Evolutionary conservation across 2,888 invertebrate species (phyloP), one percentile per base, ranked within the genome.

Genomic region (Dasypogon diadema): DNA sequence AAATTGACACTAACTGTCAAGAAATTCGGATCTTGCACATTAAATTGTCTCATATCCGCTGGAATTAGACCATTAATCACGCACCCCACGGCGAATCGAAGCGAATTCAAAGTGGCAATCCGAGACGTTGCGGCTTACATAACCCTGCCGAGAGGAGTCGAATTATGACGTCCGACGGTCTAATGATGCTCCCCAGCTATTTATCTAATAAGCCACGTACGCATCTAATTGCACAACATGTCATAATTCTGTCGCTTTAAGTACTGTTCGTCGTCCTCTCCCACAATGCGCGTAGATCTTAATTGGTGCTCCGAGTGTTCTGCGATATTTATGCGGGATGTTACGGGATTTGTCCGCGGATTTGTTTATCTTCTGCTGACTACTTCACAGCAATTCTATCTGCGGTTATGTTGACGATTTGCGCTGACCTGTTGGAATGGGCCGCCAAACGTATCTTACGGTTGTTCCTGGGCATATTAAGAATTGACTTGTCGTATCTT

Each of bases 161-260:
- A 48, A 68, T 68, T 68, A 68, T 70, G 54, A 70, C 70, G 51
- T 70, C 37, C 54, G 12, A 42, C 5, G 54, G 30, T 51, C 70
- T 54, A 70, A 70, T 70, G 70, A 70, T 54, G 26, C 18, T 70
- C 70, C 18, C 70, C 30, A 34, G 54, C 70, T 51, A 70, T 70
- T 54, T 54, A 70, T 70, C 70, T 70, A 70, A 70, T 70, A 54
- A 70, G 70, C 70, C 70, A 70, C 70, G 34, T 34, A 51, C 70
- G 54, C 54, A 46, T 65, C 42, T 77, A 77, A 77, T 77, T 77
- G 73, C 73, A 42, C 24, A 77, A 73, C 75, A 75, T 75, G 72
- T 77, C 77, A 77, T 77, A 77, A 77, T 73, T 77, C 65, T 73
- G 54, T 68, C 60, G 42, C 65, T 65, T 14, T n/a, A 26, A 63